phyloP scores from a whole-genome alignment of 1,140 invertebrate species.

The Cydia splendana region DNA sequence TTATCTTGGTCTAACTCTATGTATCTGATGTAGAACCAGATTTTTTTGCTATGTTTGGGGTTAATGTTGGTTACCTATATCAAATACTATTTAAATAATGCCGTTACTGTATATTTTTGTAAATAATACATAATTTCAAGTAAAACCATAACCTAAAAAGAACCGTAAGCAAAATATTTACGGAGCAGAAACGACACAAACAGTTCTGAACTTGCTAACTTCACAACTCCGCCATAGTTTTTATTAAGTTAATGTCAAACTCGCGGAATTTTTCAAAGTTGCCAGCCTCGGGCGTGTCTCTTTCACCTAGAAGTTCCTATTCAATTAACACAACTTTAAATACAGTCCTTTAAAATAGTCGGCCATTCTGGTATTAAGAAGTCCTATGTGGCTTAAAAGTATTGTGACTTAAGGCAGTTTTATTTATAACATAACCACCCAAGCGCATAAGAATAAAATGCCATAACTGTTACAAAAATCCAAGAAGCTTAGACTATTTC shows the following conservation, averaged over 20 bases:
- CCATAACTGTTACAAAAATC: neutral
- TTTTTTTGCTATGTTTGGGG: too few relatives aligned
- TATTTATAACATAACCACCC: neutral
- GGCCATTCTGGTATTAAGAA: constrained; percentile 5
- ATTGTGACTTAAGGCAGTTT: neutral
- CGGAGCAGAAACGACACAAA: constrained; percentile 2
- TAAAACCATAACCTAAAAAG: neutral
- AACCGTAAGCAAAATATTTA: constrained; percentile 9
- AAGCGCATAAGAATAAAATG: neutral
- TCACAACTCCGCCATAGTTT: constrained; percentile 49
- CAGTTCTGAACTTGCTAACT: constrained; percentile 48
- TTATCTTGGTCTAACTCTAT: too few relatives aligned
- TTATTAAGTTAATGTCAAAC: constrained; percentile 70
- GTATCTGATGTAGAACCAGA: too few relatives aligned
- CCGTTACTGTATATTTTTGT: too few relatives aligned
- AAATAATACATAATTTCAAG: neutral
- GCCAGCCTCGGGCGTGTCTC: constrained; percentile 46
- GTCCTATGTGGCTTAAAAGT: neutral
- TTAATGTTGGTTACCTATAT: too few relatives aligned
- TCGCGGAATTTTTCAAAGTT: constrained; percentile 63
- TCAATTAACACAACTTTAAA: constrained; percentile 53
- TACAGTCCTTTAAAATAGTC: constrained; percentile 19
- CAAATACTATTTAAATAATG: too few relatives aligned
- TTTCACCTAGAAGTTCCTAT: constrained; percentile 61
- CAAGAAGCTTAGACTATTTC: neutral